Evolutionary conservation across 1,140 invertebrate genomes (phyloP), one percentile per base, ranked within the genome.

Genomic region (Araneus ventricosus): DNA sequence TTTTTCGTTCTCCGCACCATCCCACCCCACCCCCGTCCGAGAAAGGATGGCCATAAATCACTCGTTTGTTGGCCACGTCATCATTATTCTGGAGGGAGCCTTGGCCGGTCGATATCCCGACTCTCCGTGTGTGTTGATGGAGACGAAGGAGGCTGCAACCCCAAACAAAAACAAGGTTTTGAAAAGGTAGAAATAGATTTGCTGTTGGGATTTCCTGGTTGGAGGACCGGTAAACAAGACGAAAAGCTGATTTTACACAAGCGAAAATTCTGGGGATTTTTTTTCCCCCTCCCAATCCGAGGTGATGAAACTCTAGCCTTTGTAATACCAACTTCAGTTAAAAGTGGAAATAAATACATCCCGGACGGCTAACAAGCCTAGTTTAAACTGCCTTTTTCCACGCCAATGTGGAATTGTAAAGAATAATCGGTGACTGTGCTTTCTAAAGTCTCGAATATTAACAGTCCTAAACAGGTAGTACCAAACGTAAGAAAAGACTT

Each of bases 1-100:
- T 34, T 86, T 61, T n/a, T 4, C 59, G 22, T 63, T 8, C 59
- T 52, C 45, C 10, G 45, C 45, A 52, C 1, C 45, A n/a, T 14
- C 41, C 41, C 10, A 63, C 59, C 5, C 59, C 7, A 22, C 59
- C 27, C 34, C n/a, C 84, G 89, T 90, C 89, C 89, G 37, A 90
- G 30, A 89, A 89, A 63, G 88, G 67, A 24, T 89, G 89, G 89
- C 82, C 89, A 90, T 90, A 90, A 90, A 90, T 90, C 89, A 90
- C 79, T 84, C 41, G 52, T 90, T 82, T 90, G 89, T 90, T 90
- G 89, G 27, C 89, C 79, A 90, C 89, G 89, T 90, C 89, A 82
- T 90, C 89, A 80, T 82, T 59, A 80, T 90, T 90, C 89, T 90
- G n/a, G 39, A 39, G 45, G 34, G 30, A 52, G 20, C 17, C 52